Conservation (phyloP, 1,140 invertebrate species). For the Drosophila varians region DNA sequence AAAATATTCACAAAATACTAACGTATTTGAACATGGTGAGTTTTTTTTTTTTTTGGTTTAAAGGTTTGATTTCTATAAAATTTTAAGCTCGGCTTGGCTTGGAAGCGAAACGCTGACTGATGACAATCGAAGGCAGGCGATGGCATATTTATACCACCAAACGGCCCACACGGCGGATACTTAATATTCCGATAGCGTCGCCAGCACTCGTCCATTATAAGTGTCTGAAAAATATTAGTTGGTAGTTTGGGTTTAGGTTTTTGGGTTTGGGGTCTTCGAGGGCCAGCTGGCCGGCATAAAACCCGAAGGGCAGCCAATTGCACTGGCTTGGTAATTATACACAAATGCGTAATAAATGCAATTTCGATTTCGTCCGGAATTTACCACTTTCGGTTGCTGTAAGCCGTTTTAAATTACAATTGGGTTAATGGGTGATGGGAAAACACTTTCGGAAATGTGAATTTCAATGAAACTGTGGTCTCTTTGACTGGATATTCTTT, state of each 20-base stretch:
- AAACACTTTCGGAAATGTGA: not conserved
- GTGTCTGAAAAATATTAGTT: constrained; percentile 53
- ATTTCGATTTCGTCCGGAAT: constrained; percentile 26
- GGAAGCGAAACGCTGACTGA: constrained; percentile 62
- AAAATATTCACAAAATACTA: constrained; percentile 28
- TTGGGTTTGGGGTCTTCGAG: constrained; percentile 53
- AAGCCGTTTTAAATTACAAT: not conserved
- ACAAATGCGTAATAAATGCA: constrained; percentile 41
- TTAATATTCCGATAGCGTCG: constrained; percentile 50
- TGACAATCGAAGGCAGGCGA: constrained; percentile 28
- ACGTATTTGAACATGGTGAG: constrained; percentile 79
- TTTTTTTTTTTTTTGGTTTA: not conserved
- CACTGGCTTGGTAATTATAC: constrained; percentile 35
- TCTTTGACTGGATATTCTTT: not conserved
- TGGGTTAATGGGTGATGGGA: constrained; percentile 7
- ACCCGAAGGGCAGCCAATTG: constrained; percentile 71
- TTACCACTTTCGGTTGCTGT: constrained; percentile 10
- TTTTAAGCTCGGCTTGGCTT: constrained; percentile 26
- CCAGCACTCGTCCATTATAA: constrained; percentile 57
- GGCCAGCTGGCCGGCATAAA: constrained; percentile 52
- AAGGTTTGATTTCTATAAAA: constrained; percentile 15
- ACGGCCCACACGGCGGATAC: constrained; percentile 16
- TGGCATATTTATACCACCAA: constrained; percentile 63
- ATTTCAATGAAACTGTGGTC: not conserved
- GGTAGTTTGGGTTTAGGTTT: constrained; percentile 9